phyloP scores from a whole-genome alignment of 2,797 vertebrate genomes.

The Oreonectes daqikongensis region DNA sequence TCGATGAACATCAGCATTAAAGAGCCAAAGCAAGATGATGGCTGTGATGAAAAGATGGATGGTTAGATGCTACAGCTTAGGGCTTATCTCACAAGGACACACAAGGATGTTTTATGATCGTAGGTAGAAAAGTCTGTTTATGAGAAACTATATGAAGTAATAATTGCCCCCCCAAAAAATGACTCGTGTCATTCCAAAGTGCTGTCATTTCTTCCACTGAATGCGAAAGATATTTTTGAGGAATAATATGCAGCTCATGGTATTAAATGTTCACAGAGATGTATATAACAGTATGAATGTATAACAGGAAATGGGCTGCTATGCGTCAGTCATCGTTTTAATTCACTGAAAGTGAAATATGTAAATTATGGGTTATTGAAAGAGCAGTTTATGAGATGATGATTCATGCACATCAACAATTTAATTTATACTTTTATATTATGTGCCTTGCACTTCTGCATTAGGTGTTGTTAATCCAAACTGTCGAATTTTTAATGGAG shows the following conservation, averaged over 20 bases:
- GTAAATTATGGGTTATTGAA: slow-evolving; percentile 35
- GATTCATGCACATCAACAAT: slow-evolving; percentile 15
- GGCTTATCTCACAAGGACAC: slow-evolving; percentile 10
- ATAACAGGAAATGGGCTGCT: no score
- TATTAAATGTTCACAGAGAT: no score
- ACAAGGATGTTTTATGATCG: slow-evolving; percentile 3
- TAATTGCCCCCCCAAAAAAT: background rate
- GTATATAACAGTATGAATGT: no score
- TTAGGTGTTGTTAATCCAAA: slow-evolving; percentile 12
- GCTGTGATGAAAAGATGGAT: slow-evolving; percentile 14
- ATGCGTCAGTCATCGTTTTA: slow-evolving; percentile 16
- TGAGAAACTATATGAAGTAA: background rate
- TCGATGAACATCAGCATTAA: slow-evolving; percentile 32
- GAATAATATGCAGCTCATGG: background rate
- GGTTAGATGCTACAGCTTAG: background rate
- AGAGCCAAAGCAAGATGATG: slow-evolving; percentile 1
- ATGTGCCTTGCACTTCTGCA: background rate
- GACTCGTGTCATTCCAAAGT: background rate
- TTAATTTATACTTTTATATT: background rate
- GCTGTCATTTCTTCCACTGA: background rate
- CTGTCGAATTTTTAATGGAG: slow-evolving; percentile 31
- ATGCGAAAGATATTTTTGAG: background rate
- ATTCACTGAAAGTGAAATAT: slow-evolving; percentile 41
- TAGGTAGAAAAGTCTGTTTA: background rate
- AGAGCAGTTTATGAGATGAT: background rate